Evolutionary conservation across 2,113 vertebrate genomes (phyloP).

Genomic region (Oreochromis aureus): DNA sequence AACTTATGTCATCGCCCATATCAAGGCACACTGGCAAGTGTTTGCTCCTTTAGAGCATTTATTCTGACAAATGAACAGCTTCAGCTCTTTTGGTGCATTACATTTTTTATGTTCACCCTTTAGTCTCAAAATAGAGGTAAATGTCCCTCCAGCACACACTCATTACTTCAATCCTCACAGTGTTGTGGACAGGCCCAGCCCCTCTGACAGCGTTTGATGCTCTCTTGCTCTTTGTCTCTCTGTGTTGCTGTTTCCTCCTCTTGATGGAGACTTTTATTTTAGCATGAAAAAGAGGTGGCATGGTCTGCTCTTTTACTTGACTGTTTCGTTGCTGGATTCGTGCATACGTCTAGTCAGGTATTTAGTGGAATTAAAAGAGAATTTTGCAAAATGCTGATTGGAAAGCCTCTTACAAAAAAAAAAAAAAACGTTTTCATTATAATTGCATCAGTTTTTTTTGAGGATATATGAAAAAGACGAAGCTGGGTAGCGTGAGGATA

Average conservation of each 20-base stretch:
- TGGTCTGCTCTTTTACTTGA: not conserved
- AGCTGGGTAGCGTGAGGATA: not conserved
- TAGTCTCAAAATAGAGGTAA: conserved; percentile 41
- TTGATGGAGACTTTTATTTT: conserved; percentile 19
- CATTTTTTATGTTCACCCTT: conserved; percentile 15
- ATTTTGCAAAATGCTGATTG: not conserved
- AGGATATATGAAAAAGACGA: not conserved
- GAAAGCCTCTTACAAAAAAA: not conserved
- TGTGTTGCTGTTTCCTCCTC: conserved; percentile 12
- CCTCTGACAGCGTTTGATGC: conserved; percentile 55
- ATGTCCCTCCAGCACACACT: conserved; percentile 45
- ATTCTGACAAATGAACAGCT: not conserved
- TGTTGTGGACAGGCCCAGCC: conserved; percentile 46
- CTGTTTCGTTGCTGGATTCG: not conserved
- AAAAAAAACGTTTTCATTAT: conserved; percentile 6
- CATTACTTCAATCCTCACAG: conserved; percentile 63
- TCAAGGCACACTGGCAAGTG: not conserved
- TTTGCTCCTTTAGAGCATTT: not conserved
- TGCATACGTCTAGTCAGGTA: no score
- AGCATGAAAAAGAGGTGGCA: not conserved
- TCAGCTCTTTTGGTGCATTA: not conserved
- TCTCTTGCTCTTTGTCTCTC: conserved; percentile 9
- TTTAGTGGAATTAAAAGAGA: not conserved
- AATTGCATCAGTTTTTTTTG: not conserved
- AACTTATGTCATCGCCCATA: not conserved